Percentiles rank a stretch among this genome's conserved stretches.
These are phyloP conservation scores for Pollachius pollachius DNA, from an alignment of 2,113 vertebrate species.

Conservation along the genomic window DNA sequence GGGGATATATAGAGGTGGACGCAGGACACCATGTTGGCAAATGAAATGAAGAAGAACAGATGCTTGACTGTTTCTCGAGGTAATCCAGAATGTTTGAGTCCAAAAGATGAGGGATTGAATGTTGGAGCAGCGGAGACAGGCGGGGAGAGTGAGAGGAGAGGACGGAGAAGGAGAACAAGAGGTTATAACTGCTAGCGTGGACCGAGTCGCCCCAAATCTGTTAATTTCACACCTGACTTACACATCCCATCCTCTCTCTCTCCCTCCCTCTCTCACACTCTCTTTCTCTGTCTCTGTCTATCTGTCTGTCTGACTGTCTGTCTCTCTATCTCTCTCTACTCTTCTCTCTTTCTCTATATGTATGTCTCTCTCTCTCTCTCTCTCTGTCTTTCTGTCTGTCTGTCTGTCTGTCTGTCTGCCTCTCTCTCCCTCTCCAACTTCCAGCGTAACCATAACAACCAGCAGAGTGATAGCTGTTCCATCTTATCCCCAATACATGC, in stretches of 20 bases:
- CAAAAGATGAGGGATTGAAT: slow-evolving; percentile 25
- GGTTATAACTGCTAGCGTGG: slow-evolving; percentile 27
- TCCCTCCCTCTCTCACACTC: no score
- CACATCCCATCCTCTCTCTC: neutral
- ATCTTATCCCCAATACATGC: neutral
- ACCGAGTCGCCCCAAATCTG: slow-evolving; percentile 40
- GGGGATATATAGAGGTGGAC: no score
- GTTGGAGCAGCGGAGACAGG: slow-evolving; percentile 10
- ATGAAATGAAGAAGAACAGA: neutral
- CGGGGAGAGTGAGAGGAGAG: slow-evolving; percentile 23
- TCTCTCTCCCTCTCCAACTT: slow-evolving; percentile 23
- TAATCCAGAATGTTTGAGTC: slow-evolving; percentile 1
- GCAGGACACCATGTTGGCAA: neutral
- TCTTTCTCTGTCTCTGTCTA: no score
- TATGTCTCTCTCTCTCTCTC: neutral
- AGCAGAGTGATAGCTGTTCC: slow-evolving; percentile 19
- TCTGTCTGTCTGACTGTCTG: no score
- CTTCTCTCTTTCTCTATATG: neutral
- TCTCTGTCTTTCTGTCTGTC: no score
- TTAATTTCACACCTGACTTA: slow-evolving; percentile 58
- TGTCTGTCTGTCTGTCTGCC: neutral
- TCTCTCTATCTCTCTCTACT: slow-evolving; percentile 13
- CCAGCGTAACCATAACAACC: slow-evolving; percentile 50
- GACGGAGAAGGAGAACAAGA: slow-evolving; percentile 32
- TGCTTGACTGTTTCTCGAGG: slow-evolving; percentile 22